phyloP scores from a whole-genome alignment of 2,113 vertebrate genomes.

The Pitta sordida region DNA sequence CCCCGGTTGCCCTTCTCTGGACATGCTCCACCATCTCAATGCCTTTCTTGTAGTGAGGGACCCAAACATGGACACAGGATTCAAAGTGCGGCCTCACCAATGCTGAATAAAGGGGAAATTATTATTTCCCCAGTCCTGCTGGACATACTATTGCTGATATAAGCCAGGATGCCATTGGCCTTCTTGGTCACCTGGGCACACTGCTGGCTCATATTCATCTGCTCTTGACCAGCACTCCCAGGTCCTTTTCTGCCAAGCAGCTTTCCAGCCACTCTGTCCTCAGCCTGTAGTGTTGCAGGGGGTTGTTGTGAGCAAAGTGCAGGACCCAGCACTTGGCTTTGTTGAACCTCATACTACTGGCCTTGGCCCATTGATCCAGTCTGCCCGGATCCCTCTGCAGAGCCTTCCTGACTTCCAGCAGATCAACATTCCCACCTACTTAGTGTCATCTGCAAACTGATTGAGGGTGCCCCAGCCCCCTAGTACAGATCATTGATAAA shows the following conservation, averaged over 20 bases:
- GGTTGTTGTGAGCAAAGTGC: not conserved
- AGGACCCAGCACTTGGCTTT: not conserved
- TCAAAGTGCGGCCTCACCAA: not conserved
- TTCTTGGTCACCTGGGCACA: not conserved
- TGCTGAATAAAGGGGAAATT: not conserved
- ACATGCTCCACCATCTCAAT: fast-evolving
- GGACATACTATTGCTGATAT: fast-evolving
- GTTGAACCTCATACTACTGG: not conserved
- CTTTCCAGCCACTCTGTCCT: not conserved
- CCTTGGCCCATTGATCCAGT: not conserved
- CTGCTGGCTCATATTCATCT: fast-evolving
- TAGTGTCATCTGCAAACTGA: not conserved
- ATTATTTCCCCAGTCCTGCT: not conserved
- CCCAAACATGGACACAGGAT: not conserved
- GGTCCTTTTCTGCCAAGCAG: not conserved
- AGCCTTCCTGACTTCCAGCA: not conserved
- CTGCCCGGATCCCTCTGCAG: not conserved
- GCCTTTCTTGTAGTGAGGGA: not conserved
- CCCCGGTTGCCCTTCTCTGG: not conserved
- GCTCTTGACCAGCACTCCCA: not conserved
- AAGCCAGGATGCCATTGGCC: not conserved
- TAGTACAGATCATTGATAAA: not conserved
- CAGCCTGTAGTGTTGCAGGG: no score
- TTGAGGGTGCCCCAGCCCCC: not conserved
- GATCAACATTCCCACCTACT: not conserved